A percentile compares a stretch with the other conserved stretches of the same genome.
phyloP scores from a whole-genome alignment of 1,140 invertebrate species.

The Cyrtorhinus lividipennis region DNA sequence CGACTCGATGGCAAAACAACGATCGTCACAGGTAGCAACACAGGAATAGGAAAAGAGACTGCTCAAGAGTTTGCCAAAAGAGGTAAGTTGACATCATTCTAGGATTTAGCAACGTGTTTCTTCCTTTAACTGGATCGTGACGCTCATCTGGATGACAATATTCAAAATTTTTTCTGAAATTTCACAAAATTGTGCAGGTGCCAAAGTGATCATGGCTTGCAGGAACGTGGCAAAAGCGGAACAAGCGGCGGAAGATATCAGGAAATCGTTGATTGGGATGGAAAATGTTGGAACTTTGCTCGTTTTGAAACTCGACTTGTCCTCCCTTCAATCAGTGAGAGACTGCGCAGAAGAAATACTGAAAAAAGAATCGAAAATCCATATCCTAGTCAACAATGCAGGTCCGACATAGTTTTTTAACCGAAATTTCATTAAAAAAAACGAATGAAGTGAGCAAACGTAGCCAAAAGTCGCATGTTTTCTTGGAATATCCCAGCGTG shows the following conservation, averaged over 20 bases:
- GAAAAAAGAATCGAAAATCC: constrained; percentile 26
- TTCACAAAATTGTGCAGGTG: no score
- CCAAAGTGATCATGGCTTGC: constrained; percentile 49
- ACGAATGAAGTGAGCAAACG: background rate
- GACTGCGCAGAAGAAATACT: constrained; percentile 30
- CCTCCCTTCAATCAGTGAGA: constrained; percentile 20
- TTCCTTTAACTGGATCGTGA: no score
- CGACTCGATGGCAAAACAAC: constrained; percentile 37
- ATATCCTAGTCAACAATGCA: constrained; percentile 37
- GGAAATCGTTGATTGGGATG: background rate
- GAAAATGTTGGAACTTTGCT: constrained; percentile 7
- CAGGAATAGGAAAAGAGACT: constrained; percentile 42
- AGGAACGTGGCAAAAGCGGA: constrained; percentile 38
- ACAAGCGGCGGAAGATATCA: constrained; percentile 33
- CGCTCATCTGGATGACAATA: no score
- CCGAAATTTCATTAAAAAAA: background rate
- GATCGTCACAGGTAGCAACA: constrained; percentile 43
- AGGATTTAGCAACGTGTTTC: no score
- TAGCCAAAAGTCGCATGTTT: no score
- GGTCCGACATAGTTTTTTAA: constrained; percentile 9
- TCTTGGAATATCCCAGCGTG: no score
- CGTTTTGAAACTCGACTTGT: constrained; percentile 19
- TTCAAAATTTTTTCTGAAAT: no score
- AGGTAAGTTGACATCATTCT: no score
- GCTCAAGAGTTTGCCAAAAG: constrained; percentile 37